Percentiles rank a stretch among this genome's conserved stretches.
These are phyloP conservation scores for Mimas tiliae DNA, from an alignment of 2,888 invertebrate species.

Conservation along the genomic window DNA sequence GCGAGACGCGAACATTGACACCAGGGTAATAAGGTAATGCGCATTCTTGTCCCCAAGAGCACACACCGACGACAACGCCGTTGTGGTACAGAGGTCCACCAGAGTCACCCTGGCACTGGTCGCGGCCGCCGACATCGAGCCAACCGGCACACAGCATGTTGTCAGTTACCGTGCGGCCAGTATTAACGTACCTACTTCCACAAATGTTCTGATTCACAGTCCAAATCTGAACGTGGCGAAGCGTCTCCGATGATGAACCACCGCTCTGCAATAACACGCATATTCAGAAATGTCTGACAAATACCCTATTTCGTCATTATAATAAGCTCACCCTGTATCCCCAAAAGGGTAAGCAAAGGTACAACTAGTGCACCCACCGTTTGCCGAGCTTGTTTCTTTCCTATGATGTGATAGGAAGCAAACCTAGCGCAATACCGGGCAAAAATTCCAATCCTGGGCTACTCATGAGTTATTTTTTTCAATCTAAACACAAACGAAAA, in stretches of 20 bases:
- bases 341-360: too few relatives aligned
- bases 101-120: constrained; percentile 65
- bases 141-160: constrained; percentile 66
- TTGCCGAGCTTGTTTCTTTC: too few relatives aligned
- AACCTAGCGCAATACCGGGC: too few relatives aligned
- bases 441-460: too few relatives aligned
- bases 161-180: constrained; percentile 37
- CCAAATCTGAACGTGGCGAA: constrained; percentile 52
- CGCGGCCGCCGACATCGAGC: constrained; percentile 64
- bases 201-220: constrained; percentile 46
- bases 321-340: too few relatives aligned
- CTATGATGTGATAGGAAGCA: too few relatives aligned
- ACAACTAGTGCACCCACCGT: too few relatives aligned
- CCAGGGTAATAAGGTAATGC: constrained; percentile 43
- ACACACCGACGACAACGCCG: constrained; percentile 52
- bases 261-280: constrained; percentile 29
- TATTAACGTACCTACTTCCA: constrained; percentile 36
- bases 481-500: too few relatives aligned
- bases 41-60: constrained; percentile 45
- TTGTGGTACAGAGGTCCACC: constrained; percentile 67
- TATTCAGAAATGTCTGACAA: background rate
- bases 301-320: background rate
- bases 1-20: constrained; percentile 53
- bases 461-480: too few relatives aligned
- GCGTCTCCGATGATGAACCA: constrained; percentile 35